Conservation (phyloP, 2,113 vertebrate species). For the Apistogramma diplotaenia region DNA sequence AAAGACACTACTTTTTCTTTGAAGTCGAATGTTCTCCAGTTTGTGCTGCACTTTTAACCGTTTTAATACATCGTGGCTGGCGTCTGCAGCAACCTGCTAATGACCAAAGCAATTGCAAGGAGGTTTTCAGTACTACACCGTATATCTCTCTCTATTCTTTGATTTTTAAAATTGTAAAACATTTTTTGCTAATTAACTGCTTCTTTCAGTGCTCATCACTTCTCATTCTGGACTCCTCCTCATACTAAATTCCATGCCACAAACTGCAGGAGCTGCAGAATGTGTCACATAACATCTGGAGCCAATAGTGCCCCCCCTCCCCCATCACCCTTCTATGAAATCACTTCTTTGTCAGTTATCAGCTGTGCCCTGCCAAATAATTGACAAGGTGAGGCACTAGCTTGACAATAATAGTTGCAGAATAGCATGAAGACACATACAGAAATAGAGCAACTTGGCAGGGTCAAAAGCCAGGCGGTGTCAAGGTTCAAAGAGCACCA, state of each 20-base stretch:
- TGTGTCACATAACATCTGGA: not conserved
- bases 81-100: not conserved
- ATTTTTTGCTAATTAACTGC: not conserved
- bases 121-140: not conserved
- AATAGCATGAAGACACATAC: not conserved
- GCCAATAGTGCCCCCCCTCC: too few relatives aligned
- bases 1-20: not conserved
- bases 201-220: not conserved
- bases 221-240: not conserved
- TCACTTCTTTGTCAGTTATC: not conserved
- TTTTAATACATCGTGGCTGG: too few relatives aligned
- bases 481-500: conserved; percentile 33
- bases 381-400: not conserved
- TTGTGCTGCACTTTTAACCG: too few relatives aligned
- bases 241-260: not conserved
- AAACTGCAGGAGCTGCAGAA: not conserved
- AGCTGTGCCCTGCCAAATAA: not conserved
- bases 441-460: not conserved
- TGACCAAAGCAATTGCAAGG: not conserved
- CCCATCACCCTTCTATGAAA: too few relatives aligned
- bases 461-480: conserved; percentile 6
- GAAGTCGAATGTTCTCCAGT: not conserved
- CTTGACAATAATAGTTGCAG: conserved; percentile 5
- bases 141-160: not conserved
- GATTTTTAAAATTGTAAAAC: not conserved